These are phyloP conservation scores for Callaeas wilsoni DNA, from an alignment of 2,113 vertebrate genomes.

Conservation along the genomic window DNA sequence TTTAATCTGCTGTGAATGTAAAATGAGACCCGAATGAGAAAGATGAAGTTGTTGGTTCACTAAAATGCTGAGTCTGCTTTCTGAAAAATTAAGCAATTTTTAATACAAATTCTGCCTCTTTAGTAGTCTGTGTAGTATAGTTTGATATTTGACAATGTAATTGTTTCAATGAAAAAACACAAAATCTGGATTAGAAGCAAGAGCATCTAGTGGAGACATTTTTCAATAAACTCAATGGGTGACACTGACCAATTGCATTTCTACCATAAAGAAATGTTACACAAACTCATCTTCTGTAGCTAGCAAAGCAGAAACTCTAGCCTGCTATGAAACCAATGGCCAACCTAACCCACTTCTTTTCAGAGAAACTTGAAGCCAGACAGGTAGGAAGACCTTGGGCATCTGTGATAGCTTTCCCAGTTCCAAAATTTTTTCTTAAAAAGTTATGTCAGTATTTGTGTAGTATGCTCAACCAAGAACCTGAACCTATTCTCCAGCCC, in stretches of 20 bases:
- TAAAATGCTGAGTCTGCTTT: neutral
- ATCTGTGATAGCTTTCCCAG: neutral
- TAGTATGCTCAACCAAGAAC: neutral
- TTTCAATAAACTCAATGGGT: neutral
- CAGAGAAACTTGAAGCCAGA: neutral
- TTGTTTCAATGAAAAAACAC: neutral
- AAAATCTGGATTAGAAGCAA: neutral
- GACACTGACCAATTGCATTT: neutral
- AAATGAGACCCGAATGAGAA: neutral
- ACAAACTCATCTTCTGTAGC: neutral
- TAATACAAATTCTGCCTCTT: neutral
- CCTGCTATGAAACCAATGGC: neutral
- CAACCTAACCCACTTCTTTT: neutral
- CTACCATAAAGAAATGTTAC: neutral
- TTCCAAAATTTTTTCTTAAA: neutral
- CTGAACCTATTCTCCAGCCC: neutral
- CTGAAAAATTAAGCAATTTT: neutral
- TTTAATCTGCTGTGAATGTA: neutral
- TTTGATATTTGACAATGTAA: neutral
- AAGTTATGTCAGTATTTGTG: neutral
- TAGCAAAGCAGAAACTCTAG: neutral
- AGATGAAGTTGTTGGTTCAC: neutral
- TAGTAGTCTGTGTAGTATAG: neutral
- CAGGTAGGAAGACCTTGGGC: neutral
- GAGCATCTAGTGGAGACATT: neutral